A percentile compares a stretch with the other conserved stretches of the same genome.
These are phyloP conservation scores for Erpetoichthys calabaricus DNA, from an alignment of 2,797 vertebrate genomes.

Conservation along the genomic window DNA sequence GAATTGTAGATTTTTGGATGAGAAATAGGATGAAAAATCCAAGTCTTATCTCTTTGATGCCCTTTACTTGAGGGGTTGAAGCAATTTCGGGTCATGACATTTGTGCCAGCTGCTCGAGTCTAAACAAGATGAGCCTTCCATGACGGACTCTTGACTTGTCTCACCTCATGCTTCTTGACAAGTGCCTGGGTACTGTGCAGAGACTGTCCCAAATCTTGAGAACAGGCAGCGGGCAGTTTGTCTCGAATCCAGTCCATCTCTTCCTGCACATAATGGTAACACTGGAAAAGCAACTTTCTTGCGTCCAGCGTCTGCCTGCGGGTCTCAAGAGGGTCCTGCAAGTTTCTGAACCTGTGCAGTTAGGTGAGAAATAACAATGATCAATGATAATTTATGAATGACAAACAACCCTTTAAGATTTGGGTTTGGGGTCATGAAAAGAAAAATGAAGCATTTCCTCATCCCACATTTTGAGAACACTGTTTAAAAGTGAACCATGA, in stretches of 20 bases:
- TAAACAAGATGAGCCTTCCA: background rate
- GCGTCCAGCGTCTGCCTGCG: constrained; percentile 55
- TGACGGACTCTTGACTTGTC: background rate
- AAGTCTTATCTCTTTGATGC: too few relatives aligned
- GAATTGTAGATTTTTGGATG: too few relatives aligned
- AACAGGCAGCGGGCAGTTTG: constrained; percentile 42
- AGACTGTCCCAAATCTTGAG: constrained; percentile 54
- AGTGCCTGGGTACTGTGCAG: constrained; percentile 44
- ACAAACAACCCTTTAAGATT: too few relatives aligned
- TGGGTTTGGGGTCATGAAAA: too few relatives aligned
- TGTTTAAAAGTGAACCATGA: too few relatives aligned
- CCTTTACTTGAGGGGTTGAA: too few relatives aligned
- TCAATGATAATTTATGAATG: too few relatives aligned
- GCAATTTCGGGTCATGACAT: too few relatives aligned
- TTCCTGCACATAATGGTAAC: constrained; percentile 64
- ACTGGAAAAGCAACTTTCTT: constrained; percentile 57
- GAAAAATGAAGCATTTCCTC: too few relatives aligned
- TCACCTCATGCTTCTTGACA: constrained; percentile 70
- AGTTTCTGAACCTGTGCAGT: constrained; percentile 51
- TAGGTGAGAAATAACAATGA: too few relatives aligned
- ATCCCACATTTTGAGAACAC: background rate
- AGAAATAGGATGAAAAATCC: too few relatives aligned
- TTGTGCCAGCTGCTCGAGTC: too few relatives aligned
- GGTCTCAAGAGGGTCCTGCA: constrained; percentile 49
- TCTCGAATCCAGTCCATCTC: constrained; percentile 65